A percentile compares a stretch with the other conserved stretches of the same genome.
Evolutionary conservation across 2,113 vertebrate genomes (phyloP).

Genomic region (Antennarius striatus): DNA sequence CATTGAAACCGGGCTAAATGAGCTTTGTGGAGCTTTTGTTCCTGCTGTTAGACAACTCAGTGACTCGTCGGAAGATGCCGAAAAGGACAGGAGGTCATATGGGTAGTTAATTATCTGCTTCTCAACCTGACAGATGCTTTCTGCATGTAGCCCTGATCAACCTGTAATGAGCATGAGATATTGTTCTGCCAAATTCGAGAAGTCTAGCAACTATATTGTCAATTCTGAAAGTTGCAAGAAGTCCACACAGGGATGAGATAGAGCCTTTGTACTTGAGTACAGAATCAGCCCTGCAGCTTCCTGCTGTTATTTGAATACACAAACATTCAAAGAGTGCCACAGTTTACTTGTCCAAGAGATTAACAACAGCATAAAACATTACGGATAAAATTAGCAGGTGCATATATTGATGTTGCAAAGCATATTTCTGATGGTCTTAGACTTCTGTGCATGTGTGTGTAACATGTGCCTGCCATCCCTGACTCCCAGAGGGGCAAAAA

Average conservation of each 20-base stretch:
- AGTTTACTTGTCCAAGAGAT: background rate
- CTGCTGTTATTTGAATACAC: constrained; percentile 13
- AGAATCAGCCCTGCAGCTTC: constrained; percentile 23
- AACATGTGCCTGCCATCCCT: constrained; percentile 55
- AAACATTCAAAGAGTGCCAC: background rate
- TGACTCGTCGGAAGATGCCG: constrained; percentile 55
- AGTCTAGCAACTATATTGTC: constrained; percentile 49
- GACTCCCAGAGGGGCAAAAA: constrained; percentile 53
- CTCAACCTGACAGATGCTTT: constrained; percentile 55
- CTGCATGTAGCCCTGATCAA: constrained; percentile 52
- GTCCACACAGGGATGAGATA: constrained; percentile 57
- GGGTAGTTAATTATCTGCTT: constrained; percentile 63
- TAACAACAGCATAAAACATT: background rate
- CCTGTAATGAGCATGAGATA: constrained; percentile 55
- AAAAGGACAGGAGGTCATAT: constrained; percentile 59
- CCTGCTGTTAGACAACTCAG: constrained; percentile 63
- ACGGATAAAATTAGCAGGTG: background rate
- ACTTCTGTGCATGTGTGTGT: constrained; percentile 44
- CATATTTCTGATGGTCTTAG: constrained; percentile 31
- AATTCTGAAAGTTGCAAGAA: constrained; percentile 42
- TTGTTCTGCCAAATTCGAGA: constrained; percentile 57
- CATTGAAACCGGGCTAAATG: constrained; percentile 64
- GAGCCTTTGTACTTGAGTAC: constrained; percentile 31
- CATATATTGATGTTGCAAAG: background rate
- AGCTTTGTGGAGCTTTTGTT: constrained; percentile 62